phyloP scores from a whole-genome alignment of 2,888 invertebrate species.

The Lithophane ornitopus region DNA sequence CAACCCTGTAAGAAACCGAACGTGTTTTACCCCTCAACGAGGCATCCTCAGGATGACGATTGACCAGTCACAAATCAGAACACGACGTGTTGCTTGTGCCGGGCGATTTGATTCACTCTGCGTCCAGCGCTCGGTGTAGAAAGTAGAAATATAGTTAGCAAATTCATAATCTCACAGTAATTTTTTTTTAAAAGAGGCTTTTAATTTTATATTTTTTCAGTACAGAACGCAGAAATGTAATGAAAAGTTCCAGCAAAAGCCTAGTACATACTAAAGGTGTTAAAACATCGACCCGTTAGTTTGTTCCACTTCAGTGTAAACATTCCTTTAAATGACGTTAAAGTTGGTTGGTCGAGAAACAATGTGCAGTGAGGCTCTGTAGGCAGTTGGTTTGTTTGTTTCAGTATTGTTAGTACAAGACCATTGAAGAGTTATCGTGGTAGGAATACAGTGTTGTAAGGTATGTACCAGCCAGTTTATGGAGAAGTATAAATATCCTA shows the following conservation, averaged over 20 bases:
- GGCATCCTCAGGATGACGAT: too few species aligned
- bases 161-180: not conserved
- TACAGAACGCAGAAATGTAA: not conserved
- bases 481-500: not conserved
- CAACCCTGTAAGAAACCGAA: too few species aligned
- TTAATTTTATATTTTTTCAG: too few species aligned
- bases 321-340: conserved; percentile 19
- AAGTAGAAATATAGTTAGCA: too few species aligned
- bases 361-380: conserved; percentile 24
- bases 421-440: conserved; percentile 30
- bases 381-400: conserved; percentile 17
- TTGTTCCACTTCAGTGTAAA: conserved; percentile 33
- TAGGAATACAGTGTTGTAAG: not conserved
- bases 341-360: conserved; percentile 44
- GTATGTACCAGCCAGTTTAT: not conserved
- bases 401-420: conserved; percentile 23
- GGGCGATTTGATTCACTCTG: too few species aligned
- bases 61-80: too few species aligned
- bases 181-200: too few species aligned
- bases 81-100: too few species aligned
- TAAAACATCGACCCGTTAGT: not conserved
- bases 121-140: too few species aligned
- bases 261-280: not conserved
- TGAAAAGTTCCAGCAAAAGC: not conserved
- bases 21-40: too few species aligned